Percentiles rank a stretch among this genome's conserved stretches.
These are phyloP conservation scores for Pachyseris speciosa DNA, from an alignment of 64 coral and sea anemone species.

Conservation along the genomic window DNA sequence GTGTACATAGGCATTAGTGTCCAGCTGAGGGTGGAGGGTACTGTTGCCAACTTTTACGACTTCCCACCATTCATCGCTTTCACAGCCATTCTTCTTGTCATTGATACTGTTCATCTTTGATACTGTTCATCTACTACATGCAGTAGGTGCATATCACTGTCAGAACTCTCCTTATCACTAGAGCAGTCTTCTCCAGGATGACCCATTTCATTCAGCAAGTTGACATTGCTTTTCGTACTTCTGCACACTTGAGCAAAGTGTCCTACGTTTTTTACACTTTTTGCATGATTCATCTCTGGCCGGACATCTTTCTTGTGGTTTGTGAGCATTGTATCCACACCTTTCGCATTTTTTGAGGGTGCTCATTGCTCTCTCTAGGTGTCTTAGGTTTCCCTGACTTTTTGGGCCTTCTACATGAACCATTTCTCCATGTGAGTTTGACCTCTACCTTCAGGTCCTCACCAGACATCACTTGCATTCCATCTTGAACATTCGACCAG, in stretches of 20 bases:
- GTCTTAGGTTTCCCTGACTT: no score
- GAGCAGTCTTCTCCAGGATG: background rate
- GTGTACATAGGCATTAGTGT: background rate
- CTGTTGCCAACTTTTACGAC: constrained; percentile 7
- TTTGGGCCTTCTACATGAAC: no score
- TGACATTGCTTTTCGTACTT: no score
- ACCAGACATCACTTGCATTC: no score
- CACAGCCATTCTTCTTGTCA: no score
- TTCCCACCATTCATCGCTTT: constrained; percentile 61
- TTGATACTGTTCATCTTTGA: background rate
- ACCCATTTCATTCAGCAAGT: background rate
- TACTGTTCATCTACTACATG: background rate
- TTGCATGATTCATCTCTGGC: constrained; percentile 17
- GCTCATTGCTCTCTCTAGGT: background rate
- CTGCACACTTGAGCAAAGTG: constrained; percentile 49
- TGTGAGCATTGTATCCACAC: no score
- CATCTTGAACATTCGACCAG: no score
- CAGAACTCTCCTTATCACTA: constrained; percentile 32
- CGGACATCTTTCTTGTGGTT: constrained; percentile 15
- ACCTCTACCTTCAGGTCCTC: no score
- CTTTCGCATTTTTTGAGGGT: background rate
- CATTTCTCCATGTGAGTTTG: background rate
- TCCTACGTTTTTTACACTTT: constrained; percentile 12
- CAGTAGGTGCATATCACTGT: constrained; percentile 5
- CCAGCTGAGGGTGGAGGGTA: background rate